Conservation (phyloP, 2,888 invertebrate species). For the Thysanoteuthis rhombus region DNA sequence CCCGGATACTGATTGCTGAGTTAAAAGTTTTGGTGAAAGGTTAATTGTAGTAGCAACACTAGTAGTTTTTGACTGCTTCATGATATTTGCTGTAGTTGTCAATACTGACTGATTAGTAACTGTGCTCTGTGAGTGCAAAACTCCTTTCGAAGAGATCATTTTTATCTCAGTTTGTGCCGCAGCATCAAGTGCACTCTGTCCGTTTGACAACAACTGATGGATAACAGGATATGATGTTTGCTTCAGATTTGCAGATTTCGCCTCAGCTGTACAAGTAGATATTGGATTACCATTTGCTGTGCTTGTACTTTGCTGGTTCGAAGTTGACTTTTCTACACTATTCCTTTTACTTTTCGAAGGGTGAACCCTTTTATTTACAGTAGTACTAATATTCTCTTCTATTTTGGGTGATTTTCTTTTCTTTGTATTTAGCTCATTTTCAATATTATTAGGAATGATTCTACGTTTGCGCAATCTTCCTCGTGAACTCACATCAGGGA, state of each 20-base stretch:
- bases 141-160: background rate
- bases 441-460: conserved; percentile 60
- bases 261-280: background rate
- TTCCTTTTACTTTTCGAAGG: background rate
- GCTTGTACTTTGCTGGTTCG: background rate
- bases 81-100: background rate
- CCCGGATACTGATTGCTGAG: background rate
- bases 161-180: background rate
- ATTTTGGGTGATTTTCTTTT: conserved; percentile 41
- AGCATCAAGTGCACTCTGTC: background rate
- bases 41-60: conserved; percentile 28
- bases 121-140: background rate
- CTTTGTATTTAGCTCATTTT: conserved; percentile 51
- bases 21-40: conserved; percentile 35
- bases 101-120: conserved; percentile 1
- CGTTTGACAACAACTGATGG: conserved; percentile 43
- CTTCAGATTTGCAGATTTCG: conserved; percentile 27
- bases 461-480: conserved; percentile 60
- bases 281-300: background rate
- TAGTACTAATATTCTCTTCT: background rate
- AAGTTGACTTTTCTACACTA: background rate
- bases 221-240: conserved; percentile 48
- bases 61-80: background rate
- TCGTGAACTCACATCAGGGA: conserved; percentile 57
- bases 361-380: background rate